A percentile compares a stretch with the other conserved stretches of the same genome.
phyloP scores from a whole-genome alignment of 2,888 invertebrate species.

The Himalopsyche anomala region DNA sequence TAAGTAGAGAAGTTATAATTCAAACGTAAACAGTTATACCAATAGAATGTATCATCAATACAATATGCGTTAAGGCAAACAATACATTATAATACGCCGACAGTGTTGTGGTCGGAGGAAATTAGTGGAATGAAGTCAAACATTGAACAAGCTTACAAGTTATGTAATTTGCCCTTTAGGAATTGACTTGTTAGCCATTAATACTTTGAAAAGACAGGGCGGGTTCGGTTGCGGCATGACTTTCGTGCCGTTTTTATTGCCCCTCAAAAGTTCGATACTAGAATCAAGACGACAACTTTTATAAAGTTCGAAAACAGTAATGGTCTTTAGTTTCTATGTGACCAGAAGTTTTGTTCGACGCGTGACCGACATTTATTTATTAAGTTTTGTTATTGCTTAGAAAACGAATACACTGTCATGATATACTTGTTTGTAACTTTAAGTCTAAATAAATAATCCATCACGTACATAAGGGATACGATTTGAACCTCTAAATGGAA shows the following conservation, averaged over 20 bases:
- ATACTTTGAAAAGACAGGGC: constrained; percentile 49
- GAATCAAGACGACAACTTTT: constrained; percentile 60
- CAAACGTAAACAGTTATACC: background rate
- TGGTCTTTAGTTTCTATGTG: constrained; percentile 64
- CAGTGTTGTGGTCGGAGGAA: constrained; percentile 45
- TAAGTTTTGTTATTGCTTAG: constrained; percentile 57
- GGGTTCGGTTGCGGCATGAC: constrained; percentile 41
- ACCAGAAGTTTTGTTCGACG: constrained; percentile 62
- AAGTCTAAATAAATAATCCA: constrained; percentile 14
- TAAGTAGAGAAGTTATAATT: no score
- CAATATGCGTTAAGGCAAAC: background rate
- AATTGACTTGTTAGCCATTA: constrained; percentile 61
- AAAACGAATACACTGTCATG: constrained; percentile 26
- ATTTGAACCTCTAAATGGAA: constrained; percentile 26
- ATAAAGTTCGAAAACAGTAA: constrained; percentile 61
- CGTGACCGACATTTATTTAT: constrained; percentile 65
- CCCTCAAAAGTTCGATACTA: constrained; percentile 54
- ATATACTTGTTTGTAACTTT: constrained; percentile 31
- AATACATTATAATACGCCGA: constrained; percentile 13
- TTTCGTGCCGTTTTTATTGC: constrained; percentile 59
- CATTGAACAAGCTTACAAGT: constrained; percentile 57
- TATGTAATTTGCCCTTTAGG: constrained; percentile 51
- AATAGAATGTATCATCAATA: constrained; percentile 10
- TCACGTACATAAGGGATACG: constrained; percentile 6
- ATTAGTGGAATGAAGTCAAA: constrained; percentile 61